These are phyloP conservation scores for Leptobrachium leishanense DNA, from an alignment of 2,113 vertebrate species.

Conservation along the genomic window DNA sequence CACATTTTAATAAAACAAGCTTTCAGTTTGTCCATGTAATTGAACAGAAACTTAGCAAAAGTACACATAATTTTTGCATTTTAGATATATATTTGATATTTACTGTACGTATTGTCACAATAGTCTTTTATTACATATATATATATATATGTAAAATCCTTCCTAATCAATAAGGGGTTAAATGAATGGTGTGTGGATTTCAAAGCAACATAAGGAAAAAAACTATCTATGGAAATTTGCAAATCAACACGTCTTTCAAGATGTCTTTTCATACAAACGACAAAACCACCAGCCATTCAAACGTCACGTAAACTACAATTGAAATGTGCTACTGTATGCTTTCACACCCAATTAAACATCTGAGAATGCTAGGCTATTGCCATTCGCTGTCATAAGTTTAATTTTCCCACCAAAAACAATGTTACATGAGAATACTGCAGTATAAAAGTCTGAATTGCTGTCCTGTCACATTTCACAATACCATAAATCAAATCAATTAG, in stretches of 20 bases:
- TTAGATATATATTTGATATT: too few relatives aligned
- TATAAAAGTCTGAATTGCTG: constrained; percentile 1
- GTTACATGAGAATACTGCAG: neutral
- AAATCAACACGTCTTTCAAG: neutral
- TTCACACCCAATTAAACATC: constrained; percentile 21
- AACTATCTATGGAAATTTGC: neutral
- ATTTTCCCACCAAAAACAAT: neutral
- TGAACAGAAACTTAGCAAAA: too few relatives aligned
- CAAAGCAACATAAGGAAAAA: neutral
- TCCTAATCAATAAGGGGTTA: neutral
- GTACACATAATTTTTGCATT: too few relatives aligned
- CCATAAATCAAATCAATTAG: constrained; percentile 6
- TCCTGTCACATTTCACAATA: neutral
- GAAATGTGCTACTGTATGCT: neutral
- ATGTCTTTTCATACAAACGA: constrained; percentile 4
- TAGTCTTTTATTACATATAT: too few relatives aligned
- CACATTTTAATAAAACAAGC: neutral
- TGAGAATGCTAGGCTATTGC: constrained; percentile 15
- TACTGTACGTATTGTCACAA: too few relatives aligned
- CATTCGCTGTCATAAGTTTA: constrained; percentile 5
- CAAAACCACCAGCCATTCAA: constrained; percentile 8
- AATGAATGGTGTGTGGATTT: neutral
- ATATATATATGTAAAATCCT: too few relatives aligned
- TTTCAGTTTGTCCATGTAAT: too few relatives aligned
- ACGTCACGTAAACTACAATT: neutral